Conservation (phyloP, 2,113 vertebrate genomes). For the Tenebrosternarchus preto region DNA sequence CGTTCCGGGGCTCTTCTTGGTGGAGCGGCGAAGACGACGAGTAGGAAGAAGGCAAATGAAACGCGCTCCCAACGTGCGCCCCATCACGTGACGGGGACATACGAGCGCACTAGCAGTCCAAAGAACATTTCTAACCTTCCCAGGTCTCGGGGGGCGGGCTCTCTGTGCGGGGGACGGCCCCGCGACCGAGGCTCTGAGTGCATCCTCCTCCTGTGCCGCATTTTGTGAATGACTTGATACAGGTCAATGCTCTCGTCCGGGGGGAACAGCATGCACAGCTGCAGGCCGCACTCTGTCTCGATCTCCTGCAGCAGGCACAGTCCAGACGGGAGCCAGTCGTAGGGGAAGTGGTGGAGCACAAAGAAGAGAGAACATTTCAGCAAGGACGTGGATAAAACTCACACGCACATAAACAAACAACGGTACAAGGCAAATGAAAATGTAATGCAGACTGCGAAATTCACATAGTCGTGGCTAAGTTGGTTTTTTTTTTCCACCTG, state of each 20-base stretch:
- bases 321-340: not conserved
- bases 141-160: slow-evolving; percentile 90
- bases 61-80: slow-evolving; percentile 73
- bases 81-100: slow-evolving; percentile 87
- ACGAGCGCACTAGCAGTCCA: slow-evolving; percentile 91
- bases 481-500: not conserved
- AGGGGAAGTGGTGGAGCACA: not conserved
- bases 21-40: slow-evolving; percentile 66
- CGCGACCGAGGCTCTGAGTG: slow-evolving; percentile 92
- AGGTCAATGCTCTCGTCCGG: slow-evolving; percentile 97
- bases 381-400: not conserved
- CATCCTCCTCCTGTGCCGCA: slow-evolving; percentile 95
- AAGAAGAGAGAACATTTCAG: not conserved
- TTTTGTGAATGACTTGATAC: slow-evolving; percentile 94
- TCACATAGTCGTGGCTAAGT: not conserved
- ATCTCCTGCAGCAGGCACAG: slow-evolving; percentile 84
- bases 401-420: not conserved
- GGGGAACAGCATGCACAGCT: slow-evolving; percentile 95
- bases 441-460: not conserved
- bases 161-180: slow-evolving; percentile 86
- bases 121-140: slow-evolving; percentile 99
- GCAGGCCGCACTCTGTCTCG: slow-evolving; percentile 89
- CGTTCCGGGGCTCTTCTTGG: slow-evolving; percentile 48
- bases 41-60: slow-evolving; percentile 78
- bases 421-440: too few relatives aligned